Base-by-base conservation (phyloP, 2,113 vertebrate species). In the Etheostoma cragini region DNA sequence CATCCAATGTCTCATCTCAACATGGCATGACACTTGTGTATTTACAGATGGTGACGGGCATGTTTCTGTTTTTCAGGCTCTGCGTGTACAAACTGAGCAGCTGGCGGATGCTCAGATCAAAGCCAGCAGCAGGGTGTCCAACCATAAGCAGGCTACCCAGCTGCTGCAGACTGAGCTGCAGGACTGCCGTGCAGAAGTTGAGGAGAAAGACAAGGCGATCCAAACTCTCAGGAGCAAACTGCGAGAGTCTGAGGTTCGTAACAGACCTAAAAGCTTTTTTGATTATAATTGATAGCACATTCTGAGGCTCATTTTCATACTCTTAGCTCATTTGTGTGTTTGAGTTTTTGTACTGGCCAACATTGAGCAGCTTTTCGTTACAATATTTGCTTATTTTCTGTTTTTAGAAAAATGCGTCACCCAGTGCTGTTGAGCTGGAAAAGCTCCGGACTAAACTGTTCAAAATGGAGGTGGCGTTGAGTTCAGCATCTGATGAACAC, bases 401-500 rank as follows among this genome's bases (percentile, higher is more conserved):
- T 17, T 94, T 94, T 68, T 64, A 95, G 89, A 90, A 91, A 87
- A 95, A 91, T 75, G 84, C 92, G 11, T 80, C 94, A 2, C 91
- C 95, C 3, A 94, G 93, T 74, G 94, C 90, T 78, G 94, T 89
- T 24, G 95, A 98, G 93, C 91, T 97, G 78, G 96, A 96, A 45
- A 46, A 87, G 46, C 93, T 98, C 30, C 95, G 93, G 87, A 93
- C 76, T n/a, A 92, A 96, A 15, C 62, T 98, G 46, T 92, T 96
- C 35, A 94, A 95, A 84, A 60, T 68, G 81, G 96, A 98, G 69
- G 81, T 97, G 91, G 95, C 96, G 84, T 91, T 95, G 87, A 95
- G 87, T 66, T 96, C 95, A 5, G 87, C 88, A 4, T 92, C 92
- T 0, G 96, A 94, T 3, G 50, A 88, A n/a, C 93, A 95, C 76